phyloP scores from a whole-genome alignment of 2,797 vertebrate genomes.

The Selene dorsalis region DNA sequence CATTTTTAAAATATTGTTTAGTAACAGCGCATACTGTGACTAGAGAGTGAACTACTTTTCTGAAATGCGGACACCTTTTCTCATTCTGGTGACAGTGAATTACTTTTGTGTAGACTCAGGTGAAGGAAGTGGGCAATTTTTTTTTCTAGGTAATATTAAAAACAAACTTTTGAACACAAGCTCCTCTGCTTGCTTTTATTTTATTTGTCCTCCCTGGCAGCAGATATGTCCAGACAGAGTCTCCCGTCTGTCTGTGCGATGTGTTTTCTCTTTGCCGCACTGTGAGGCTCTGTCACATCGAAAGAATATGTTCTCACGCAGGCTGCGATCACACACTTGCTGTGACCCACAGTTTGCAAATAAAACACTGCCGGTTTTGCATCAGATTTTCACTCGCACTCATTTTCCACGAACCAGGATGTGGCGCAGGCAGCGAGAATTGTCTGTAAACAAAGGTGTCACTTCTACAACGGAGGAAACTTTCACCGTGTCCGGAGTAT shows the following conservation, averaged over 20 bases:
- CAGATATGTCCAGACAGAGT: neutral
- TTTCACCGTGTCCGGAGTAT: neutral
- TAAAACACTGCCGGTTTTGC: constrained; percentile 29
- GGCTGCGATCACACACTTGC: neutral
- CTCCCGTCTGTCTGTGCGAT: constrained; percentile 1
- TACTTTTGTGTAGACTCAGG: constrained; percentile 58
- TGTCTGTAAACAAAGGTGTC: constrained; percentile 16
- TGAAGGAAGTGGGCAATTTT: constrained; percentile 57
- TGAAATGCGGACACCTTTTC: constrained; percentile 25
- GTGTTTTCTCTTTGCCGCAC: constrained; percentile 23
- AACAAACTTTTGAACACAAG: constrained; percentile 43
- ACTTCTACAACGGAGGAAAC: neutral
- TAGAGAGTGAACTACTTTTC: constrained; percentile 31
- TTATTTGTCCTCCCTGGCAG: constrained; percentile 22
- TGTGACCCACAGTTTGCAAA: constrained; percentile 27
- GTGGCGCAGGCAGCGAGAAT: neutral
- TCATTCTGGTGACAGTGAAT: constrained; percentile 45
- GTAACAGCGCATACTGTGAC: constrained; percentile 46
- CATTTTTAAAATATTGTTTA: constrained; percentile 42
- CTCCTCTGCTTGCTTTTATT: constrained; percentile 16
- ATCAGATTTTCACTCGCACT: constrained; percentile 10
- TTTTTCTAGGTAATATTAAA: constrained; percentile 71
- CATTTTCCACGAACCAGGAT: constrained; percentile 27
- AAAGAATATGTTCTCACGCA: constrained; percentile 31
- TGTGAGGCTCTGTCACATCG: constrained; percentile 17